Conservation (phyloP, 2,797 vertebrate genomes). For the Pangasius macronema region DNA sequence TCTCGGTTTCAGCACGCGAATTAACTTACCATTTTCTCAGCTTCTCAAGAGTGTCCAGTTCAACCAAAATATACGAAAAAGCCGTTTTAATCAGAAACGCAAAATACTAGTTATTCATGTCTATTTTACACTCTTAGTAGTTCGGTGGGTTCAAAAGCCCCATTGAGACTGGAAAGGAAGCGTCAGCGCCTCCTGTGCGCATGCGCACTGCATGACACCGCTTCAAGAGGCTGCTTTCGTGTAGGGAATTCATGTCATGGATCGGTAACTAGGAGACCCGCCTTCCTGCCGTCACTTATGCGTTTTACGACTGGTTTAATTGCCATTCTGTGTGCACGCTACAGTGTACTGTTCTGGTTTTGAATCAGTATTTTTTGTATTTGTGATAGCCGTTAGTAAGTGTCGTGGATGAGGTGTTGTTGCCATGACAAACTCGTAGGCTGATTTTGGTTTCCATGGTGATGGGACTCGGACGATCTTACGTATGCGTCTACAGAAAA, state of each 20-base stretch:
- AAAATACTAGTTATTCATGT: constrained; percentile 58
- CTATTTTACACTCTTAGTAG: constrained; percentile 39
- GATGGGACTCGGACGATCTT: constrained; percentile 23
- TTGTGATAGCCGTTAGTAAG: background rate
- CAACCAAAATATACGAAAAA: constrained; percentile 21
- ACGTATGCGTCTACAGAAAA: background rate
- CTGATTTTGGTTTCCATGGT: constrained; percentile 57
- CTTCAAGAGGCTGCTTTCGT: background rate
- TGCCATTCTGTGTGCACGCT: background rate
- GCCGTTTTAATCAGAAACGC: background rate
- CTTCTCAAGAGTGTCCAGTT: constrained; percentile 31
- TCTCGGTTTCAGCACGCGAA: background rate
- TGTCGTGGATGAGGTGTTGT: constrained; percentile 36
- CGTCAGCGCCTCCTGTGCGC: constrained; percentile 50
- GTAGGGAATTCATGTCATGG: background rate
- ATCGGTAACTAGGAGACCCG: background rate
- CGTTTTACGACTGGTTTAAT: background rate
- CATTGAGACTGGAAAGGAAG: constrained; percentile 43
- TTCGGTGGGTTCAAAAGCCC: constrained; percentile 32
- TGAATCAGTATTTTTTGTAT: background rate
- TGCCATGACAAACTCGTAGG: constrained; percentile 58
- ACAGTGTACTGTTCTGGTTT: background rate
- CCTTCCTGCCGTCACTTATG: constrained; percentile 3
- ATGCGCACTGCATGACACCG: constrained; percentile 59
- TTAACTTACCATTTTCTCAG: constrained; percentile 54